These are phyloP conservation scores for Actenoides lindsayi DNA, from an alignment of 2,113 vertebrate genomes.

Conservation along the genomic window DNA sequence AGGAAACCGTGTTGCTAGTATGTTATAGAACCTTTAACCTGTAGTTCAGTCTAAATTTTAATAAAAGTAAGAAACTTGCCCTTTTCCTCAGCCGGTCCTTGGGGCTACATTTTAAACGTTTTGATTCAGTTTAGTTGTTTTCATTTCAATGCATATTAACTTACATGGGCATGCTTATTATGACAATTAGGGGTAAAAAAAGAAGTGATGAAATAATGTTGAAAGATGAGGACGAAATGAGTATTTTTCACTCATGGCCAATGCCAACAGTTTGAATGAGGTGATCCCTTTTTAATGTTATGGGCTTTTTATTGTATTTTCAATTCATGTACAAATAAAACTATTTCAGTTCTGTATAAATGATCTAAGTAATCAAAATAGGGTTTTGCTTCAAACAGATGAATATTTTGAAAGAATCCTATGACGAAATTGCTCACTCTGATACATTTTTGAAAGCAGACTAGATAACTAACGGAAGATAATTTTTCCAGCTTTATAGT, in stretches of 20 bases:
- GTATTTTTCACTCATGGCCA: neutral
- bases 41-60: conserved; percentile 22
- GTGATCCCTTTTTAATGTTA: neutral
- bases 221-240: neutral
- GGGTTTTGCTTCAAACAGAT: conserved; percentile 62
- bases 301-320: neutral
- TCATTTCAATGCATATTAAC: conserved; percentile 13
- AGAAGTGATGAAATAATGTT: neutral
- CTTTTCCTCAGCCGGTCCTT: conserved; percentile 21
- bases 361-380: conserved; percentile 66
- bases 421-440: neutral
- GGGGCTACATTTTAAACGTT: conserved; percentile 14
- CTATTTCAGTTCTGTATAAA: conserved; percentile 63
- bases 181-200: neutral
- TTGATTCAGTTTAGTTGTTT: conserved; percentile 15
- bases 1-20: conserved; percentile 34
- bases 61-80: conserved; percentile 13
- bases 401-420: conserved; percentile 59
- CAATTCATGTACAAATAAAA: conserved; percentile 54
- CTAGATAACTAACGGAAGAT: conserved; percentile 21
- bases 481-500: neutral
- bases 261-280: neutral
- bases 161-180: conserved; percentile 10
- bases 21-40: conserved; percentile 58
- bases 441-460: neutral